Base-by-base conservation (phyloP, 2,888 invertebrate genomes). In the Lycocerus yunnanus region DNA sequence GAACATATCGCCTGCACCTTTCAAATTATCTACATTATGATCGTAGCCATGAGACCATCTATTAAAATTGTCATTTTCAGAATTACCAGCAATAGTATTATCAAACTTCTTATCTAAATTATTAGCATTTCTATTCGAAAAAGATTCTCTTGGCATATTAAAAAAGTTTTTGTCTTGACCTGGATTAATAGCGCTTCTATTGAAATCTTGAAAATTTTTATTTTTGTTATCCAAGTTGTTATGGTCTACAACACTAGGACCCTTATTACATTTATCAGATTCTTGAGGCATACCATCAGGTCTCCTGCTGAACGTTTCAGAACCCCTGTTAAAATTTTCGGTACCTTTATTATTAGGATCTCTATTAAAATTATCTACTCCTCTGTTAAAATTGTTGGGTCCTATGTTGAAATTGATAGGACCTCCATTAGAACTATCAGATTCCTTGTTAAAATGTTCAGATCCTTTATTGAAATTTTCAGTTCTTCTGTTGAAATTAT, bases 401-500 rank as follows among this genome's bases (percentile, higher is more conserved):
- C n/a, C 43, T 8, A 15, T 60, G 15, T 60, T 60, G 15, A 60
- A 18, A 18, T 60, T 60, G 11, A 5, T 3, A 15, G 15, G 15
- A n/a, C 43, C 43, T 27, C 21, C 9, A 11, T 27, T 27, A 66
- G 68, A 72, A 60, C n/a, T 72, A 15, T 68, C 69, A 65, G 18
- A 21, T 3, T 63, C 58, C 58, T 43, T 69, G 43, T 66, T 68
- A 18, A 61, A 61, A 67, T 59, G 58, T 15, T 60, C 67, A 60
- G 15, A 13, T 27, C 58, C 58, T 13, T 27, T 43, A 16, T 15
- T 68, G 68, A 68, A 72, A 69, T 72, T 61, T 67, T 76, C 75
- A 10, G 77, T 71, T 24, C 78, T 76, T 69, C 74, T 76, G 61
- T 70, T 77, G 9, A 60, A 61, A 15, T 78, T 76, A 61, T 77